Base-by-base conservation (phyloP, 2,888 invertebrate species). In the Archips xylosteana region DNA sequence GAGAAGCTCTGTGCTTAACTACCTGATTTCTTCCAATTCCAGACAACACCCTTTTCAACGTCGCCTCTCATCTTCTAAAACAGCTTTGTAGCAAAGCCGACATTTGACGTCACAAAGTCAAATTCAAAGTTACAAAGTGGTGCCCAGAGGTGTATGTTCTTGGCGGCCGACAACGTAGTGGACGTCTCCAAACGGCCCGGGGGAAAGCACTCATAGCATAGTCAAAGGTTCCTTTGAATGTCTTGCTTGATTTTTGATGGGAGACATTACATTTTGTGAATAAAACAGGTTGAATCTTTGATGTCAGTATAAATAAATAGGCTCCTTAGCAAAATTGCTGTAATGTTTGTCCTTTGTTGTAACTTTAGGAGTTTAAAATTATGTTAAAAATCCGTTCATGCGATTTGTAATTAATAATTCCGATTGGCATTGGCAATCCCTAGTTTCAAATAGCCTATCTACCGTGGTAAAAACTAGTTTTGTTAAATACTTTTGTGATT, bases 1-100 rank as follows among this genome's bases (percentile, higher is more conserved):
- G 23, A 23, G 1, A 23, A 23, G 23, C 23, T 23, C 23, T 23
- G 23, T 23, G 9, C 3, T 12, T 45, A 45, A 45, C 12, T 45
- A 6, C n/a, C 49, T n/a, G n/a, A 49, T n/a, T 49, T 49, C 49
- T 49, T 49, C 49, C n/a, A n/a, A 49, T n/a, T n/a, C 8, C n/a
- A 49, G 49, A 49, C 49, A 49, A 49, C 49, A 49, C 49, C 49
- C 49, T 12, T n/a, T 13, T 49, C 49, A 49, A 49, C 13, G 49
- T 49, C 49, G n/a, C 49, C 49, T 49, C n/a, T 49, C 49, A 49
- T 49, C 49, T 49, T 49, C 49, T 15, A 49, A 49, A 49, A 49
- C 49, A 3, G n/a, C 49, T 49, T 49, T 49, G 49, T 49, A 49
- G 8, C n/a, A 45, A n/a, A 49, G 49, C 49, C 39, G 39, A 39